A percentile compares a stretch with the other conserved stretches of the same genome.
Conservation (phyloP, 2,888 invertebrate species). For the Chaetogeoica ovagalla region DNA sequence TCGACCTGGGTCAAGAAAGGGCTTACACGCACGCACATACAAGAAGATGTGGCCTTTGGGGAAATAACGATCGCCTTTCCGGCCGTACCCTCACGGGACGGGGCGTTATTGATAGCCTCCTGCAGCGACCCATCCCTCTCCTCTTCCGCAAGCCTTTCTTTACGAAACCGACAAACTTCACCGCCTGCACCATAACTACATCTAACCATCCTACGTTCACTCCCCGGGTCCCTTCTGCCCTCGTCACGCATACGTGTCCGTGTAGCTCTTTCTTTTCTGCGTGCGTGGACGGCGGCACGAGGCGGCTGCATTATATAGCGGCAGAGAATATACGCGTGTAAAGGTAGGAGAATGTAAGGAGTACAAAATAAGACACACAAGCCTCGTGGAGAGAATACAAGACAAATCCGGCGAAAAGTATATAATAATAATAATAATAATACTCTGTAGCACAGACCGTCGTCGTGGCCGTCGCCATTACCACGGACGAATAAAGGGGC, state of each 20-base stretch:
- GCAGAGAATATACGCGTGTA: not conserved
- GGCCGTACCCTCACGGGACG: constrained; percentile 38
- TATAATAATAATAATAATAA: too few relatives aligned
- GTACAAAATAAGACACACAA: not conserved
- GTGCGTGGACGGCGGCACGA: not conserved
- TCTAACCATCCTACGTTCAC: not conserved
- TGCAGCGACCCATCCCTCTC: too few relatives aligned
- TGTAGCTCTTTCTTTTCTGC: not conserved
- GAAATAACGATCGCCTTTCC: constrained; percentile 51
- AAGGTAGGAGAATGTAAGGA: not conserved
- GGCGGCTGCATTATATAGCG: too few relatives aligned
- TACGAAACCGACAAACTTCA: constrained; percentile 4
- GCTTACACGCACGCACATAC: not conserved
- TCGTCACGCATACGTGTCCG: too few relatives aligned
- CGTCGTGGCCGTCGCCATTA: too few relatives aligned
- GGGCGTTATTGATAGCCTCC: constrained; percentile 48
- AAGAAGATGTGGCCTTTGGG: constrained; percentile 41
- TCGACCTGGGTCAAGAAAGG: constrained; percentile 31
- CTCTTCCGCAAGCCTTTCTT: not conserved
- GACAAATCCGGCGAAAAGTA: not conserved
- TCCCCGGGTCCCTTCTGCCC: too few relatives aligned
- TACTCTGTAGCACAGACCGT: too few relatives aligned
- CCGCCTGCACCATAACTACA: not conserved
- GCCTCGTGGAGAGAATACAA: not conserved
- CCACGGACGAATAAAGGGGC: too few relatives aligned